Base-by-base conservation (phyloP, 2,113 vertebrate genomes). In the Stegostoma tigrinum region DNA sequence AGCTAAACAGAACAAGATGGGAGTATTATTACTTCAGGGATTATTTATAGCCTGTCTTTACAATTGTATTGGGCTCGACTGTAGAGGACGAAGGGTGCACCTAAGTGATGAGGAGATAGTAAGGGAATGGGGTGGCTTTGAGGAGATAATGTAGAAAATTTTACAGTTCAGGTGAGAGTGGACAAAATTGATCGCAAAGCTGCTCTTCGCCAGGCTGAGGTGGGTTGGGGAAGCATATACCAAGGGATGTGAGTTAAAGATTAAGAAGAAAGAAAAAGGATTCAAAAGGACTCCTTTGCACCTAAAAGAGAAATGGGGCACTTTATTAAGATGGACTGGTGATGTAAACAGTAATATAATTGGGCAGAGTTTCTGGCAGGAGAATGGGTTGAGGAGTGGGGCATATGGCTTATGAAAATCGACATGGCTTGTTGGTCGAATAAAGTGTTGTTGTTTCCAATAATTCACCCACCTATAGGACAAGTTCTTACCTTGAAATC, bases 401-500 rank as follows among this genome's bases (percentile, higher is more conserved):
- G 38, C 55, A 2, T 23, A 7, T 48, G 23, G 7, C 52, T 52
- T 30, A 87, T 52, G 45, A 52, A 14, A 48, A 30, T 12, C 10
- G 8, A 48, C 3, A 1, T 1, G 14, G 87, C 10, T 64, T 6
- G 55, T 64, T 42, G 38, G 38, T 19, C n/a, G 19, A 83, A 42
- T 42, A 17, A 5, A 0, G 15, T 42, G 3, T 83, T 42, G 10
- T 27, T 38, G 5, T 68, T 75, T 3, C 4, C 30, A 38, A 67
- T 17, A 38, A 6, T 30, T 86, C 48, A 42, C 30, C 34, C 48
- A 38, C 30, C 45, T 34, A 5, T 0, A n/a, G 64, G 42, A 30
- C 55, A 52, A 64, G 95, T 96, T 8, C 68, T 98, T 97, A 98
- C 99, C 98, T 98, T 98, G 97, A 98, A 98, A 97, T 99, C 99